Evolutionary conservation across 1,140 invertebrate species (phyloP).

Genomic region (Luehdorfia chinensis): DNA sequence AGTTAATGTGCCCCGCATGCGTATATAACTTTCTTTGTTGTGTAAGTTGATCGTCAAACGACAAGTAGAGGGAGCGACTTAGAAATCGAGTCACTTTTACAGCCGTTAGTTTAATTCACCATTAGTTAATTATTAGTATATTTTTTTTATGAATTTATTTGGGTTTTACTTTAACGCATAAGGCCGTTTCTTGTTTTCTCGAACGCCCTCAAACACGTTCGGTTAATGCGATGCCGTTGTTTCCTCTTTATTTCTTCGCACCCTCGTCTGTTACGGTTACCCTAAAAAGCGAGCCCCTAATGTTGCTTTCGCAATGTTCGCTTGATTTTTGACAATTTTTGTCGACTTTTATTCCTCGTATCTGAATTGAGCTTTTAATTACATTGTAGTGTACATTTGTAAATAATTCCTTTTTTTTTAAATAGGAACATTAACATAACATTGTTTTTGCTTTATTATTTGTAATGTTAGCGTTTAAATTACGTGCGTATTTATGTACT

Average conservation of each 20-base stretch:
- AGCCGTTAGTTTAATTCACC: slow-evolving; percentile 34
- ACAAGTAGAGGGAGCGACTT: slow-evolving; percentile 67
- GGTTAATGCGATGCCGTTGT: slow-evolving; percentile 59
- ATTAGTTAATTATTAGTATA: not conserved
- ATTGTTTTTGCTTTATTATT: too few relatives aligned
- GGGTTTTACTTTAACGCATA: not conserved
- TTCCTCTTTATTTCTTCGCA: slow-evolving; percentile 53
- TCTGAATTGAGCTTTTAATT: slow-evolving; percentile 3
- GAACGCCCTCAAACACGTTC: slow-evolving; percentile 29
- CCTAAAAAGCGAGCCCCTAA: slow-evolving; percentile 56
- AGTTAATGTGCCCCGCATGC: slow-evolving; percentile 66
- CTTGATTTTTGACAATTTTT: slow-evolving; percentile 4
- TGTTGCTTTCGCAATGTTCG: slow-evolving; percentile 10
- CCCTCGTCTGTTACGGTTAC: slow-evolving; percentile 61
- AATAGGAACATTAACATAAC: too few relatives aligned
- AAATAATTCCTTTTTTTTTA: too few relatives aligned
- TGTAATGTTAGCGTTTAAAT: too few relatives aligned
- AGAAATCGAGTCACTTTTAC: slow-evolving; percentile 69
- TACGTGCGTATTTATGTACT: too few relatives aligned
- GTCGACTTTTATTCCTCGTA: not conserved
- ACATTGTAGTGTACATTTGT: not conserved
- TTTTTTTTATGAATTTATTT: slow-evolving; percentile 1
- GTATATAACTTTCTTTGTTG: slow-evolving; percentile 76
- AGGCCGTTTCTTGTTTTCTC: slow-evolving; percentile 26
- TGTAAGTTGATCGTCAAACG: slow-evolving; percentile 67